A percentile compares a stretch with the other conserved stretches of the same genome.
phyloP scores from a whole-genome alignment of 2,888 invertebrate genomes.

The Caenorhabditis sp. region DNA sequence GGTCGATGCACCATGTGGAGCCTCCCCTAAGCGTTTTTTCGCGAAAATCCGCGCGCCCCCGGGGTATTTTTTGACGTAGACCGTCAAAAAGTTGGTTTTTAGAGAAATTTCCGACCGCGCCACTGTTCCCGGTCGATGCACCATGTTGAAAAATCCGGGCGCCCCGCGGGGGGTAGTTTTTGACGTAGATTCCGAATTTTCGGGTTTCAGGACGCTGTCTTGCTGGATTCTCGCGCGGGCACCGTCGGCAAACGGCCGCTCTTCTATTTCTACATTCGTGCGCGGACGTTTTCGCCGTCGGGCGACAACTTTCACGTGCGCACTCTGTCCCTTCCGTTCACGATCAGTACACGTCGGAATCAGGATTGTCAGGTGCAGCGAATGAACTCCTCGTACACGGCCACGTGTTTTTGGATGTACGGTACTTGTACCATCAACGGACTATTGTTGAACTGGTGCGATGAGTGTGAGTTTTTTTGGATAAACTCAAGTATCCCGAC shows the following conservation, averaged over 20 bases:
- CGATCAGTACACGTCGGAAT: constrained; percentile 77
- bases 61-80: no score
- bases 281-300: constrained; percentile 63
- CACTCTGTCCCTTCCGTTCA: constrained; percentile 77
- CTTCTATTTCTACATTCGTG: constrained; percentile 77
- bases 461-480: constrained; percentile 54
- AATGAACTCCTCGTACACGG: constrained; percentile 79
- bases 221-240: constrained; percentile 53
- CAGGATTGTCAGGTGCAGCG: constrained; percentile 78
- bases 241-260: constrained; percentile 76
- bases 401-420: constrained; percentile 78
- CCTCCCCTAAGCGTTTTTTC: no score
- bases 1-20: no score
- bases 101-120: no score
- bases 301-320: constrained; percentile 58
- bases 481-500: no score
- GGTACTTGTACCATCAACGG: constrained; percentile 71
- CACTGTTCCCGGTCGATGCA: no score
- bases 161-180: no score
- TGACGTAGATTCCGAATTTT: neutral
- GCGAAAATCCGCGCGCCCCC: no score
- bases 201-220: constrained; percentile 62
- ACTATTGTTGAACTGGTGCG: constrained; percentile 70
- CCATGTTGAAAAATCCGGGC: no score
- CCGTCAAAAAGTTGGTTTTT: no score